Evolutionary conservation across 2,888 invertebrate genomes (phyloP).

Genomic region (Agonopterix arenella): DNA sequence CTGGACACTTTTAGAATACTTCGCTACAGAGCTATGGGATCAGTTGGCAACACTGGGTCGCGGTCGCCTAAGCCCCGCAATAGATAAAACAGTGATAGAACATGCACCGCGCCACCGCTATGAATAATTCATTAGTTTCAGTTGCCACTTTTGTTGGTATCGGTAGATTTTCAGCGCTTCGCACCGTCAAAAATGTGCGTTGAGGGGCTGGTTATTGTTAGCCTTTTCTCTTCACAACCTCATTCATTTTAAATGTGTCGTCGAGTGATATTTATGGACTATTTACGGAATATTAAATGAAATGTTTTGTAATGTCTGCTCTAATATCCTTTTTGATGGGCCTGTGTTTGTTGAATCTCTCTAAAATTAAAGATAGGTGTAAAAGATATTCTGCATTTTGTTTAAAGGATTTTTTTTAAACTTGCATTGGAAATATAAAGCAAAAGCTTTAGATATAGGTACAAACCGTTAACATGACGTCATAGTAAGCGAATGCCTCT

Average conservation of each 20-base stretch:
- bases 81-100: slow-evolving; percentile 79
- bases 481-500: slow-evolving; percentile 29
- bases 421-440: slow-evolving; percentile 7
- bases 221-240: slow-evolving; percentile 47
- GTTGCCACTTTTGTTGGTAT: slow-evolving; percentile 76
- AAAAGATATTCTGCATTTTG: no score
- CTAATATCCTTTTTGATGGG: slow-evolving; percentile 1
- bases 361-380: no score
- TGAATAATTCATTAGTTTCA: slow-evolving; percentile 78
- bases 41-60: slow-evolving; percentile 22
- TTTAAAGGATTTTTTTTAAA: no score
- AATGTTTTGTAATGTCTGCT: slow-evolving; percentile 10
- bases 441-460: slow-evolving; percentile 21
- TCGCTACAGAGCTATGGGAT: no score
- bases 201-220: slow-evolving; percentile 65
- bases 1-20: no score
- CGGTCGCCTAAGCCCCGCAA: slow-evolving; percentile 60
- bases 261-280: slow-evolving; percentile 25
- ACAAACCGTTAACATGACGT: slow-evolving; percentile 25
- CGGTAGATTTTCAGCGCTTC: slow-evolving; percentile 74
- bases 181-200: slow-evolving; percentile 71
- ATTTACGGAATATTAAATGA: slow-evolving; percentile 29
- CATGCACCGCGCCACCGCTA: slow-evolving; percentile 74
- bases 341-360: not conserved
- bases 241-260: slow-evolving; percentile 46